Conservation (phyloP, 2,797 vertebrate species). For the Antrozous pallidus region DNA sequence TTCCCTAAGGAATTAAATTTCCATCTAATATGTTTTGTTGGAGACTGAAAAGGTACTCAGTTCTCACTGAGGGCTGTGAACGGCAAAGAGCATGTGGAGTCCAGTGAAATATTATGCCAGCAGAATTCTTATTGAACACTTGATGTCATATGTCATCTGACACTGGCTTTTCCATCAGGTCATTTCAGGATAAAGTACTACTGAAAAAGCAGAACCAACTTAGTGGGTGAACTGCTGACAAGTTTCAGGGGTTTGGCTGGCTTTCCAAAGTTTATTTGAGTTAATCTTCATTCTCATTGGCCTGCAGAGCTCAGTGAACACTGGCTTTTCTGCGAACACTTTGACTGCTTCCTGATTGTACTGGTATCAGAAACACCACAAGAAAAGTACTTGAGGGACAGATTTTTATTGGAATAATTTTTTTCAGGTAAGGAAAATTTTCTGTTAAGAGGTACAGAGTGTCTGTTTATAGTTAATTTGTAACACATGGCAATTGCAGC, state of each 20-base stretch:
- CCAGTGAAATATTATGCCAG: background rate
- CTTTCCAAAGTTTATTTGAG: conserved; percentile 64
- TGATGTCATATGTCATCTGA: conserved; percentile 56
- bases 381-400: conserved; percentile 6
- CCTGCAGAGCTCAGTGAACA: conserved; percentile 58
- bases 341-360: conserved; percentile 19
- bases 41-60: conserved; percentile 19
- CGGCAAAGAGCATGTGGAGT: background rate
- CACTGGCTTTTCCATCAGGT: conserved; percentile 71
- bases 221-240: conserved; percentile 36
- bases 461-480: conserved; percentile 34
- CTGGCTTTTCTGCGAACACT: conserved; percentile 46
- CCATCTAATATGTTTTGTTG: conserved; percentile 45
- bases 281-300: conserved; percentile 59
- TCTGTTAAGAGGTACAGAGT: conserved; percentile 10
- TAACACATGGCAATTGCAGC: background rate
- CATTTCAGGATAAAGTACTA: conserved; percentile 77
- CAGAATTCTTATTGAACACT: conserved; percentile 4
- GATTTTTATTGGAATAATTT: conserved; percentile 20
- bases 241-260: conserved; percentile 64
- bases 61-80: background rate
- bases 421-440: conserved; percentile 5
- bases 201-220: conserved; percentile 55
- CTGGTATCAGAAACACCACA: conserved; percentile 38
- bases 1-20: conserved; percentile 69